A percentile compares a stretch with the other conserved stretches of the same genome.
Evolutionary conservation across 2,113 vertebrate species (phyloP).

Genomic region (Pimephales promelas): DNA sequence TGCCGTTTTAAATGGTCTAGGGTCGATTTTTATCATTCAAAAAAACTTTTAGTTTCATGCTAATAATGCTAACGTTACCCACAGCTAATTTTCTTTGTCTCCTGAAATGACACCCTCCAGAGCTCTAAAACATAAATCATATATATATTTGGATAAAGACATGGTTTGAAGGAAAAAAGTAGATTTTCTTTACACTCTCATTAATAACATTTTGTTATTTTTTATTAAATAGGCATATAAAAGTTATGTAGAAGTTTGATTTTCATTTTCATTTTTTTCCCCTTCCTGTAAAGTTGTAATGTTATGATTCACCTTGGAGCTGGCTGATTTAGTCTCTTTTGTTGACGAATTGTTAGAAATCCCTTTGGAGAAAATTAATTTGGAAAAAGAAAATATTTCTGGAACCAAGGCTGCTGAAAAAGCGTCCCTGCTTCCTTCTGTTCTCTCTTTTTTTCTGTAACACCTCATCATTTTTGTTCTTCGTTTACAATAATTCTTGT

Average conservation of each 20-base stretch:
- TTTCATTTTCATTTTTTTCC: neutral
- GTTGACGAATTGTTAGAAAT: neutral
- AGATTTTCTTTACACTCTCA: neutral
- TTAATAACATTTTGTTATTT: no score
- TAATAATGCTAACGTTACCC: neutral
- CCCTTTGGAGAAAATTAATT: neutral
- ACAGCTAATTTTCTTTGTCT: neutral
- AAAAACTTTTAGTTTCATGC: neutral
- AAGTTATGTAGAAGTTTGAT: neutral
- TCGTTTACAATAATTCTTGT: constrained; percentile 1
- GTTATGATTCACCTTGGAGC: neutral
- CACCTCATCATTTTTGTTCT: neutral
- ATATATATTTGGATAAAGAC: neutral
- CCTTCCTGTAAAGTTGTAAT: neutral
- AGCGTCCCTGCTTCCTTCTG: neutral
- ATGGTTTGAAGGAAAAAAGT: neutral
- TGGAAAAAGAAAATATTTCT: neutral
- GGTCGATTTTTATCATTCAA: neutral
- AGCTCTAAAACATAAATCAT: neutral
- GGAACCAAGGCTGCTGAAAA: neutral
- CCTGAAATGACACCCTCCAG: no score
- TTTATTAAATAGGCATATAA: neutral
- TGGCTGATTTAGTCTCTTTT: neutral
- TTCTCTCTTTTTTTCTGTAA: neutral
- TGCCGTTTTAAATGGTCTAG: neutral